These are phyloP conservation scores for Ianthella basta DNA, from an alignment of 37 sponge, comb jelly and placozoan species.

Conservation along the genomic window DNA sequence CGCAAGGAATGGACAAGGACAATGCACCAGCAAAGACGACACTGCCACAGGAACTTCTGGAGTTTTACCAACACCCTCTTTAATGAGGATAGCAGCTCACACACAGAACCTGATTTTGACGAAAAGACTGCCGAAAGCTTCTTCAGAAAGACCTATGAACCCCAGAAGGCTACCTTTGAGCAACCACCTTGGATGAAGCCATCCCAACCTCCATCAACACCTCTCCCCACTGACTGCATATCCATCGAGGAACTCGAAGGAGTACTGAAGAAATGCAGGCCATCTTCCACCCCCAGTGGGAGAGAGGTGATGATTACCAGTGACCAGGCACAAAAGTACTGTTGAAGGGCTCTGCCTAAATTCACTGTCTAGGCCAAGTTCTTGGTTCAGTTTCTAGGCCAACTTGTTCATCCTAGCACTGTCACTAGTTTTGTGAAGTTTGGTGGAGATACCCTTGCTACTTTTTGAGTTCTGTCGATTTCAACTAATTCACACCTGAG, in stretches of 20 bases:
- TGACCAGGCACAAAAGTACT: too few species aligned
- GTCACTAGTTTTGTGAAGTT: too few species aligned
- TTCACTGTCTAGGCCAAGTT: too few species aligned
- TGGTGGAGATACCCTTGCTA: too few species aligned
- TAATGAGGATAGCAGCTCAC: not conserved
- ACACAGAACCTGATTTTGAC: not conserved
- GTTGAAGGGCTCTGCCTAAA: too few species aligned
- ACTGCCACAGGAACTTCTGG: slow-evolving; percentile 25
- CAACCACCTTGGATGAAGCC: not conserved
- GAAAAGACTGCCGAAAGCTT: not conserved
- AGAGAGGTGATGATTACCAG: too few species aligned
- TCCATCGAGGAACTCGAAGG: not conserved
- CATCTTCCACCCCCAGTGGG: slow-evolving; percentile 5
- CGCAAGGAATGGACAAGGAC: not conserved
- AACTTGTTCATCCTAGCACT: too few species aligned
- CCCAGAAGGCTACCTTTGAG: not conserved
- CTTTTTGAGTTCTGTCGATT: too few species aligned
- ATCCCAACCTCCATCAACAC: not conserved
- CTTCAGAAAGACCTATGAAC: not conserved
- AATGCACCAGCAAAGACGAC: slow-evolving; percentile 12
- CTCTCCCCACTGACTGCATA: not conserved
- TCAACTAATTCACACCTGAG: too few species aligned
- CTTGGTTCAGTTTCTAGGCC: too few species aligned
- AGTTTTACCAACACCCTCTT: not conserved
- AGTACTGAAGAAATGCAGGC: not conserved